Evolutionary conservation across 64 coral and sea anemone species (phyloP).

Genomic region (Pocillopora damicornis): DNA sequence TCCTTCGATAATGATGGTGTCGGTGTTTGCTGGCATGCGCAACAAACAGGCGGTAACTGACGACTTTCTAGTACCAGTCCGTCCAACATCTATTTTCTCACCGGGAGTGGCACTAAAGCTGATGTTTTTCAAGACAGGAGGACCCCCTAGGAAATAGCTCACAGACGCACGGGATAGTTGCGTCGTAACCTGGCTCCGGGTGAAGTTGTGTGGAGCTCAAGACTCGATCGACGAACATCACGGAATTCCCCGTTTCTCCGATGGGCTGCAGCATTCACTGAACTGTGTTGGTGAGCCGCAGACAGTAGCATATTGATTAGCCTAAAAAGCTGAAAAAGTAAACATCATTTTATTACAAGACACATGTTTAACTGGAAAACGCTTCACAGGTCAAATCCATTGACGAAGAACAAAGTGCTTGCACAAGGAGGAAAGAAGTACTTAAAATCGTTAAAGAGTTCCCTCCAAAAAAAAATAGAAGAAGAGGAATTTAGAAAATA

Average conservation of each 20-base stretch:
- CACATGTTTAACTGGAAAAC: too few relatives aligned
- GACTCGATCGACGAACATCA: constrained; percentile 1
- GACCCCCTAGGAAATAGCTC: too few relatives aligned
- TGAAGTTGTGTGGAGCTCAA: background rate
- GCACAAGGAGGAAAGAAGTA: too few relatives aligned
- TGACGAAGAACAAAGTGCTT: too few relatives aligned
- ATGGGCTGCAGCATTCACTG: background rate
- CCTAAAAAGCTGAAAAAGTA: background rate
- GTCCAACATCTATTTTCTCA: constrained; percentile 22
- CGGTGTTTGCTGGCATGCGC: constrained; percentile 4
- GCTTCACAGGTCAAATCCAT: too few relatives aligned
- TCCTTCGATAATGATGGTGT: background rate
- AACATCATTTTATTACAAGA: too few relatives aligned
- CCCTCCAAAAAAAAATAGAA: too few relatives aligned
- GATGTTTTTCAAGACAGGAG: background rate
- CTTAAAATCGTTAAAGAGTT: too few relatives aligned
- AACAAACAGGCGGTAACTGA: constrained; percentile 1
- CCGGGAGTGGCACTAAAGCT: background rate
- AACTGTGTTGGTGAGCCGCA: background rate
- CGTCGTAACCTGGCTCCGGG: background rate
- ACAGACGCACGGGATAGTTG: too few relatives aligned
- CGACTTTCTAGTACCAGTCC: constrained; percentile 17
- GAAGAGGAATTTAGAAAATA: too few relatives aligned
- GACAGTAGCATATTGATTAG: constrained; percentile 10
- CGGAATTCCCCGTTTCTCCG: background rate